phyloP scores from a whole-genome alignment of 1,140 invertebrate species.

The Camponotus vicinus region DNA sequence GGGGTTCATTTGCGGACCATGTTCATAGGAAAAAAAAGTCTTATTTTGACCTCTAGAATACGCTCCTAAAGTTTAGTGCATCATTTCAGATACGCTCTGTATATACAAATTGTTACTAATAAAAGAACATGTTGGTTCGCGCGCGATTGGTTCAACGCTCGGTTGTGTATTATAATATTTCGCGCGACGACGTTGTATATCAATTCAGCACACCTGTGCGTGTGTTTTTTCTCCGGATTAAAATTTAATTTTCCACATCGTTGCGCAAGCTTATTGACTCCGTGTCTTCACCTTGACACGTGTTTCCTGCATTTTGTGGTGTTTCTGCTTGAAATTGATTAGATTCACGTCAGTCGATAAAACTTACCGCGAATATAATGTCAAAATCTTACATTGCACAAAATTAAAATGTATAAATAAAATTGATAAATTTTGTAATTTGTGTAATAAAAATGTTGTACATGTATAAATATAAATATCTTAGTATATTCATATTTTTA shows the following conservation, averaged over 20 bases:
- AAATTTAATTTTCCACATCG: slow-evolving; percentile 28
- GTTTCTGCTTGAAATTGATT: not conserved
- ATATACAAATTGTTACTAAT: no score
- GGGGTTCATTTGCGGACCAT: no score
- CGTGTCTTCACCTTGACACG: not conserved
- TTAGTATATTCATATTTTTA: not conserved
- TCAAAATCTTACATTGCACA: not conserved
- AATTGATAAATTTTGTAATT: not conserved
- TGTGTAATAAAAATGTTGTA: no score
- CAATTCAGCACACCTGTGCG: not conserved
- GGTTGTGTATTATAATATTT: slow-evolving; percentile 17
- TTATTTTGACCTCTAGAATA: no score
- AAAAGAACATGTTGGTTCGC: no score
- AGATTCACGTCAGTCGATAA: not conserved
- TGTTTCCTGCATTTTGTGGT: not conserved
- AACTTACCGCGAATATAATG: not conserved
- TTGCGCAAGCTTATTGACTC: slow-evolving; percentile 13
- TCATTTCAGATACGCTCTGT: no score
- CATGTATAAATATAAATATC: no score
- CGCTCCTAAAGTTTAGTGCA: no score
- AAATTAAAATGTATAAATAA: not conserved
- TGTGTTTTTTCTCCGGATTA: slow-evolving; percentile 9
- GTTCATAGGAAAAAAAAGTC: no score
- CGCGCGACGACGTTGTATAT: not conserved
- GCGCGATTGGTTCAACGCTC: not conserved